These are phyloP conservation scores for Penaeus chinensis DNA, from an alignment of 1,140 invertebrate genomes.

Conservation along the genomic window DNA sequence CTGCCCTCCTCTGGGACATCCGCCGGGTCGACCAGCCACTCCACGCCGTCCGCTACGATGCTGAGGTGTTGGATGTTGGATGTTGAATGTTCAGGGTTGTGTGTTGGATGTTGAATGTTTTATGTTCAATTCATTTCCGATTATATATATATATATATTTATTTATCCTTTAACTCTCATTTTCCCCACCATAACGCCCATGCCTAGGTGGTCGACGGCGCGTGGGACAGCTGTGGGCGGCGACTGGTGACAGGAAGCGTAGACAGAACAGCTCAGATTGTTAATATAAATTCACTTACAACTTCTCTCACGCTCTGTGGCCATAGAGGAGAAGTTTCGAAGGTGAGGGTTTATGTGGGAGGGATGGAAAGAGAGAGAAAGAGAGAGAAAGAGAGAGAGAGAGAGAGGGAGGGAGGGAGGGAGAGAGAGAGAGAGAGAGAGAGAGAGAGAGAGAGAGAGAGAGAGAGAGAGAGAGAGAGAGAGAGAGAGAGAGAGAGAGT, in stretches of 20 bases:
- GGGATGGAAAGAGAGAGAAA: neutral
- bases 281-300: slow-evolving; percentile 34
- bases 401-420: neutral
- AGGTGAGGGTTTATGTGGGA: neutral
- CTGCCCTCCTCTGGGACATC: slow-evolving; percentile 39
- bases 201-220: slow-evolving; percentile 36
- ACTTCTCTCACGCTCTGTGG: slow-evolving; percentile 23
- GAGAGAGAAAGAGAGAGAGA: neutral
- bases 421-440: neutral
- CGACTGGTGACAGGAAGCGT: slow-evolving; percentile 48
- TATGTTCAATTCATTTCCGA: no score
- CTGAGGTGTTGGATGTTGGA: no score
- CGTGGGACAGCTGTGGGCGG: slow-evolving; percentile 48
- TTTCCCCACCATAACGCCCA: neutral
- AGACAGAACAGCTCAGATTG: slow-evolving; percentile 37
- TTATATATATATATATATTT: no score
- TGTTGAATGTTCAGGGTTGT: no score
- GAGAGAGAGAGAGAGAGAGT: no score
- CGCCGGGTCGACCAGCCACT: slow-evolving; percentile 18
- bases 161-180: no score
- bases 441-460: no score
- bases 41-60: slow-evolving; percentile 25
- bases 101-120: no score
- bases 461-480: no score
- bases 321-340: slow-evolving; percentile 39